Evolutionary conservation across 2,888 invertebrate species (phyloP).

Genomic region (Trachelus troglodyta): DNA sequence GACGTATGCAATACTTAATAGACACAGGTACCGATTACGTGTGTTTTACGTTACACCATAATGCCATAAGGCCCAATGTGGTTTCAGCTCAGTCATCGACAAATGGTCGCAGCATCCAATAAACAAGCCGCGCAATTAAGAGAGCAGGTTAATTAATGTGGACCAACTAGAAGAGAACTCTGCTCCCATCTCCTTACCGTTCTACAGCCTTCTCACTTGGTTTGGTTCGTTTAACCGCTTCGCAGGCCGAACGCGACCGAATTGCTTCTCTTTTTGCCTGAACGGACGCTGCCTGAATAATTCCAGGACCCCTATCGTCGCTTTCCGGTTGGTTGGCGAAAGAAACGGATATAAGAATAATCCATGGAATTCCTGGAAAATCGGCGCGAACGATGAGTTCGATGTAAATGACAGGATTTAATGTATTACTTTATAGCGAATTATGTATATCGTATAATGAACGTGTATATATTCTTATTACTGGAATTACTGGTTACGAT

Average conservation of each 20-base stretch:
- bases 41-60: not conserved
- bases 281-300: not conserved
- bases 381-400: not conserved
- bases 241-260: not conserved
- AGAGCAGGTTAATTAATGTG: slow-evolving; percentile 57
- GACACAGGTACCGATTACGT: not conserved
- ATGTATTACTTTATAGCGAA: not conserved
- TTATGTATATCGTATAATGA: not conserved
- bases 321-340: not conserved
- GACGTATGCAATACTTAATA: not conserved
- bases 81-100: slow-evolving; percentile 32
- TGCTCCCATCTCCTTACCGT: not conserved
- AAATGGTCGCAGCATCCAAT: slow-evolving; percentile 54
- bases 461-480: not conserved
- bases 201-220: not conserved
- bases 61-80: not conserved
- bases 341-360: not conserved
- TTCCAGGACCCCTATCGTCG: not conserved
- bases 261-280: not conserved
- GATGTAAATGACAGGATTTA: not conserved
- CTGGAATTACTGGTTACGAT: not conserved
- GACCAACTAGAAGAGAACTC: slow-evolving; percentile 44
- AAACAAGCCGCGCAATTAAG: slow-evolving; percentile 57
- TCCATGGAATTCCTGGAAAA: not conserved
- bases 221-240: not conserved